Conservation (phyloP, 2,888 invertebrate genomes). For the Noctua janthina region DNA sequence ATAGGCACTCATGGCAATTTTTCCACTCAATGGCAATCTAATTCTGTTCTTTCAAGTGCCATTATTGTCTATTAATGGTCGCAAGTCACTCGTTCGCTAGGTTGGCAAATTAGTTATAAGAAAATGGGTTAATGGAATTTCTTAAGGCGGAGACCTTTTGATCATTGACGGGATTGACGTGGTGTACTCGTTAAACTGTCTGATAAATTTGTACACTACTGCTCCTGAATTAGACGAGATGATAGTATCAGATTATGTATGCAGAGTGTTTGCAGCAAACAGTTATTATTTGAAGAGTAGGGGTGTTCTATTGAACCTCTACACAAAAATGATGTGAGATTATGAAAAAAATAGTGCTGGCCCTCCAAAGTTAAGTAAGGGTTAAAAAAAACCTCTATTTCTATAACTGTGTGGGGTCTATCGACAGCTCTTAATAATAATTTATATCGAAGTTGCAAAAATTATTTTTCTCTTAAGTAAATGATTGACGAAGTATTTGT, state of each 20-base stretch:
- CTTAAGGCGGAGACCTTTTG: neutral
- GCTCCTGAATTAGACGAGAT: neutral
- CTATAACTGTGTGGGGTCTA: too few species aligned
- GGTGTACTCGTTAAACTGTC: slow-evolving; percentile 5
- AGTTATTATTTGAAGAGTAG: neutral
- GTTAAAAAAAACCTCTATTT: too few species aligned
- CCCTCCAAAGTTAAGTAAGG: too few species aligned
- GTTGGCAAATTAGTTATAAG: slow-evolving; percentile 30
- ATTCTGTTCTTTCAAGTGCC: slow-evolving; percentile 28
- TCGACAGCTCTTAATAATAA: too few species aligned
- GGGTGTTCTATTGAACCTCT: too few species aligned
- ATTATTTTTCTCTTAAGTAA: too few species aligned
- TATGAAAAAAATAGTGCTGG: too few species aligned
- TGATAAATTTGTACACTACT: neutral
- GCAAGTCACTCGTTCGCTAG: slow-evolving; percentile 3
- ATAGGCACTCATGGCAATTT: slow-evolving; percentile 35
- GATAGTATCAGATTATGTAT: neutral
- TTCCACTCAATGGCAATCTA: slow-evolving; percentile 32
- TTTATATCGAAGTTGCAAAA: too few species aligned
- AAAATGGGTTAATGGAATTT: slow-evolving; percentile 14
- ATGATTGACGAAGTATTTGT: too few species aligned
- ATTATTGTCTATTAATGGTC: slow-evolving; percentile 37
- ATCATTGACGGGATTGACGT: slow-evolving; percentile 3
- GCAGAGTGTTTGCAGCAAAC: too few species aligned
- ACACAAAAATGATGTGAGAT: too few species aligned